phyloP scores from a whole-genome alignment of 2,113 vertebrate genomes.

The Paracanthobrama guichenoti region DNA sequence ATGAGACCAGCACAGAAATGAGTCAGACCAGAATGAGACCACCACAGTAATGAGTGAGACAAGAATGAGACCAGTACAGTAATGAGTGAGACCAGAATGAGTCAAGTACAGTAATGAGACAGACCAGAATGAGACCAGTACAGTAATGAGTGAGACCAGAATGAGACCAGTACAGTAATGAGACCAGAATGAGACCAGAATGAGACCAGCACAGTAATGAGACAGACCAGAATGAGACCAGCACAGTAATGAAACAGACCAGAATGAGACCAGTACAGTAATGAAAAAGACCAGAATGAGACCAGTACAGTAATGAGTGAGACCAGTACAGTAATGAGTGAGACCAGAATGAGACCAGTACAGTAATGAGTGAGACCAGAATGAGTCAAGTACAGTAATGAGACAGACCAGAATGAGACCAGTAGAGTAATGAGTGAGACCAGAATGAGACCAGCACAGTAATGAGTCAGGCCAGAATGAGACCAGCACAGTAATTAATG shows the following conservation, averaged over 20 bases:
- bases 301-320: too few relatives aligned
- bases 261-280: not conserved
- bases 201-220: not conserved
- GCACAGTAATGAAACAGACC: not conserved
- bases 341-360: not conserved
- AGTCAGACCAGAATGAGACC: not conserved
- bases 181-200: not conserved
- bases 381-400: not conserved
- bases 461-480: not conserved
- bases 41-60: not conserved
- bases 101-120: too few relatives aligned
- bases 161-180: not conserved
- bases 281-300: not conserved
- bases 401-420: not conserved
- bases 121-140: not conserved
- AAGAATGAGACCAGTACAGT: not conserved
- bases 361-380: not conserved
- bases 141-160: not conserved
- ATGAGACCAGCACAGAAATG: not conserved
- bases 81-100: not conserved
- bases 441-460: not conserved
- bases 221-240: not conserved
- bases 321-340: not conserved
- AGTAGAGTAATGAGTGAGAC: not conserved
- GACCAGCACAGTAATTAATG: not conserved